Base-by-base conservation (phyloP, 2,113 vertebrate species). In the Oxyruncus cristatus region DNA sequence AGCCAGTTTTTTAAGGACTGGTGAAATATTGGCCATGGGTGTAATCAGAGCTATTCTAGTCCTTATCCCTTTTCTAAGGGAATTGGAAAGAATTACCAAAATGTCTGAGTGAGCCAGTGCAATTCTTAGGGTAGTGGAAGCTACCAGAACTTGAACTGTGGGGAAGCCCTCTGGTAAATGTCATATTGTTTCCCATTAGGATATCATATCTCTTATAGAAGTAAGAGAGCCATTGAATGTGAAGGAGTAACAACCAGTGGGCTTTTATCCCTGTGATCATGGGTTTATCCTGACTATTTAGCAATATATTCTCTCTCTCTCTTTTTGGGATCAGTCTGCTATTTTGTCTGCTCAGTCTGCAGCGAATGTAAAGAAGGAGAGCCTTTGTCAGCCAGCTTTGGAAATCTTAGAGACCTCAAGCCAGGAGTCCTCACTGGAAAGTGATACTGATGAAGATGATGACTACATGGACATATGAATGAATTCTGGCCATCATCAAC, bases 261-360 rank as follows among this genome's bases (percentile, higher is more conserved):
- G 92, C 76, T 91, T 96, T 95, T 93, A 59, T 84, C 93, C 96
- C 92, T 91, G 70, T 92, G 80, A 78, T 70, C 80, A 68, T 46
- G 92, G 93, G 91, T 97, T 92, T 97, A 72, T 96, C 93, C 70
- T 96, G 80, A 93, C 68, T 96, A 85, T 94, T 93, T 56, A 86
- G 92, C 89, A 95, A 92, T 85, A 91, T 95, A 92, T 96, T 96
- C 84, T 96, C 65, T 91, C 89, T 92, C 92, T 80, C 96, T 84
- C 58, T 91, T 93, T 96, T 97, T 72, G 96, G 93, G 88, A 81
- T 93, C 98, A 99, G 99, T 99, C 99, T 73, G 99, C 99, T 93
- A 99, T 99, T 97, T 98, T 99, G 92, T 99, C 99, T 4, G 99
- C 99, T 86, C 99, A 99, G 98, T 99, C 99, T 20, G 99, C 99